Base-by-base conservation (phyloP, 2,888 invertebrate species). In the Mesorhabditis belari region DNA sequence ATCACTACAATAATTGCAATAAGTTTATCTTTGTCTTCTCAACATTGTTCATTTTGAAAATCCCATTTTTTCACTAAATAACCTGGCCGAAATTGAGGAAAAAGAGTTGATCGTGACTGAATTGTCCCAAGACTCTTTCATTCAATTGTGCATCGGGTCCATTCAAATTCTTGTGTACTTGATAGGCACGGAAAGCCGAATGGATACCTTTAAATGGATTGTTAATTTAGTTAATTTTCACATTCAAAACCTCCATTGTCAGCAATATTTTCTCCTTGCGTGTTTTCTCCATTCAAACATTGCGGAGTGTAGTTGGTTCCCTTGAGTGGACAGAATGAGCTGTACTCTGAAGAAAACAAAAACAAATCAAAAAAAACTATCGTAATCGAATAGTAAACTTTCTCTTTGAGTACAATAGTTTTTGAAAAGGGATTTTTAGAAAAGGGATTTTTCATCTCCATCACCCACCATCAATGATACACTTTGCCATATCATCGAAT, bases 241-340 rank as follows among this genome's bases (percentile, higher is more conserved):
- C n/a, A n/a, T n/a, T n/a, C n/a, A 12, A 17, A 17, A 63, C 74
- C 74, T 52, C 85, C 85, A 71, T 85, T 85, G 72, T 85, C 85
- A 4, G 85, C 85, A 62, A 85, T 85, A 71, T 85, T 85, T 75
- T 85, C 85, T 26, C 84, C 85, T 28, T 86, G 80, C 3, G 86
- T 86, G 44, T 80, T 80, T 1, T 79, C 72, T 2, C 86, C 86
- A 71, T 86, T 83, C n/a, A 85, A 66, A 61, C 76, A 76, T 19
- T 69, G 65, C 5, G 70, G 71, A 5, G 51, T 51, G 54, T 66
- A 69, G 3, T 35, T 25, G 19, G 61, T 55, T 19, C 58, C 60
- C 44, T 61, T 53, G 51, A 73, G 65, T 24, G 74, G 74, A 52
- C 75, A 75, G 68, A 73, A 76, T 3, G 35, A 25, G 58, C 49